These are phyloP conservation scores for Notothenia rossii DNA, from an alignment of 2,113 vertebrate genomes.

Conservation along the genomic window DNA sequence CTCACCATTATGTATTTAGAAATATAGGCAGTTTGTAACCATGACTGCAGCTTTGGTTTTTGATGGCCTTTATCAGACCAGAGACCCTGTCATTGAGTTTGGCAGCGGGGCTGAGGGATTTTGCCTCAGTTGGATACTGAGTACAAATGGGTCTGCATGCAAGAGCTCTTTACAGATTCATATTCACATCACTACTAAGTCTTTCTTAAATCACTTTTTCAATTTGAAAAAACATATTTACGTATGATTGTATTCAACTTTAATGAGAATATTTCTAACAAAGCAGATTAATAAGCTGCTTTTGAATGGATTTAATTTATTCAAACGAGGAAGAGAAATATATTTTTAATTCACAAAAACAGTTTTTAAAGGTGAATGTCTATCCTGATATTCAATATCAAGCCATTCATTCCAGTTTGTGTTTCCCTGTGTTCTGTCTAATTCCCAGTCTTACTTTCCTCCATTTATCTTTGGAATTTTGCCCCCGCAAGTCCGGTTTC, in stretches of 20 bases:
- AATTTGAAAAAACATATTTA: neutral
- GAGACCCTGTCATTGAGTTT: conserved; percentile 52
- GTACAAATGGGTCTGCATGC: conserved; percentile 34
- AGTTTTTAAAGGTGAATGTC: conserved; percentile 23
- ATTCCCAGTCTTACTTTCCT: conserved; percentile 1
- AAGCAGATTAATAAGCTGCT: conserved; percentile 7
- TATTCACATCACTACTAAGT: neutral
- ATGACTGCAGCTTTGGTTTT: conserved; percentile 16
- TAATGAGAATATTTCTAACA: neutral
- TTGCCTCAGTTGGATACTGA: conserved; percentile 23
- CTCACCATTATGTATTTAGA: neutral
- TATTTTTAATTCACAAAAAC: neutral
- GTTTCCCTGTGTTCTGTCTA: neutral
- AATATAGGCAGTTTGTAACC: conserved; percentile 5
- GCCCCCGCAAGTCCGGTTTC: conserved; percentile 29
- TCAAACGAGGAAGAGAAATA: neutral
- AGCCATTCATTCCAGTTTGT: conserved; percentile 3
- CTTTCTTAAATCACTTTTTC: neutral
- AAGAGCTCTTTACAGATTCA: conserved; percentile 14
- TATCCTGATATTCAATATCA: conserved; percentile 16
- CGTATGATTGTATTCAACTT: neutral
- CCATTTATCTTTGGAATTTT: conserved; percentile 44
- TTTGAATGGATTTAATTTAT: neutral
- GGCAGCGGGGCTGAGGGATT: conserved; percentile 25
- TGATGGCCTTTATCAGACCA: conserved; percentile 30